A percentile compares a stretch with the other conserved stretches of the same genome.
These are phyloP conservation scores for Drosophila flavopinicola DNA, from an alignment of 2,888 invertebrate genomes.

Conservation along the genomic window DNA sequence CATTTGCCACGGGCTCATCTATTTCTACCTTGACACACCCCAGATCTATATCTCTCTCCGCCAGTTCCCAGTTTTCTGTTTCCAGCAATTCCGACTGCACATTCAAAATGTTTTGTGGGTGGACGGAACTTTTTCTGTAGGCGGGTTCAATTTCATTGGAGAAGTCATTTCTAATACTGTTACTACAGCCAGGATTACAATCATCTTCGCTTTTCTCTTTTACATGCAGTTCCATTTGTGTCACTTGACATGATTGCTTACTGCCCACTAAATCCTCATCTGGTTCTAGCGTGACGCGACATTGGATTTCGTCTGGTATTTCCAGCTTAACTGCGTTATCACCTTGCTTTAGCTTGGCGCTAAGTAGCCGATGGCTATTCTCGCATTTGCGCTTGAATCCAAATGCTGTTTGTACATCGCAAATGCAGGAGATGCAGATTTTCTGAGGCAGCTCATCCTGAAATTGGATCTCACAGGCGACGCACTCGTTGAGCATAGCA, in stretches of 20 bases:
- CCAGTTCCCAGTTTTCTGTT: constrained; percentile 34
- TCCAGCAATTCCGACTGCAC: constrained; percentile 32
- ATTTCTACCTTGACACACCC: constrained; percentile 34
- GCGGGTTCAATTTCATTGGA: too few relatives aligned
- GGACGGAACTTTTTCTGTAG: neutral
- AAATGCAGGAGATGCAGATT: constrained; percentile 35
- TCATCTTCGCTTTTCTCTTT: neutral
- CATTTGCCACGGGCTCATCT: too few relatives aligned
- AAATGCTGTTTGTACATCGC: constrained; percentile 39
- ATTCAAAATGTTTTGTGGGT: neutral
- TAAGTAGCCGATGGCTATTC: constrained; percentile 25
- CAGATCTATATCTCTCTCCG: constrained; percentile 24
- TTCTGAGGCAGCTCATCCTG: constrained; percentile 38
- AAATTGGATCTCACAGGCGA: constrained; percentile 14
- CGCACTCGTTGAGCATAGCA: constrained; percentile 35
- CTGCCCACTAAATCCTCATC: neutral
- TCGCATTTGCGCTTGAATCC: constrained; percentile 40
- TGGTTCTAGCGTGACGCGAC: constrained; percentile 1
- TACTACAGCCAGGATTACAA: too few relatives aligned
- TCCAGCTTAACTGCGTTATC: constrained; percentile 5
- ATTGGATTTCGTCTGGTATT: neutral
- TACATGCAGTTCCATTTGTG: neutral
- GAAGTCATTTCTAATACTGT: too few relatives aligned
- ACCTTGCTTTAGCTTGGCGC: neutral
- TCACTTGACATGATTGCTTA: neutral